phyloP scores from a whole-genome alignment of 1,140 invertebrate species.

The Tetramorium alpestre region DNA sequence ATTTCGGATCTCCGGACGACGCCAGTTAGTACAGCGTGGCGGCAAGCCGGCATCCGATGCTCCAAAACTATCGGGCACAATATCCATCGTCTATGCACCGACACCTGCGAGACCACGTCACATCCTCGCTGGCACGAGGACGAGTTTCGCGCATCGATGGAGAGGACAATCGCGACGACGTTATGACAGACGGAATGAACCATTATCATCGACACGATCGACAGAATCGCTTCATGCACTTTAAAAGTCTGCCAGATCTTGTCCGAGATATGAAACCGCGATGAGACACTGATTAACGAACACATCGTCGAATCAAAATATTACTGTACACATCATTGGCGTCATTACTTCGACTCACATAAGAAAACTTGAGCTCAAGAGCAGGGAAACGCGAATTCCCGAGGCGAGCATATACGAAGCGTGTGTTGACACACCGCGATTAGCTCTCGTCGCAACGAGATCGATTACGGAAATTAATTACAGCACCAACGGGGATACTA shows the following conservation, averaged over 20 bases:
- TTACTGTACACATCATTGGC: not conserved
- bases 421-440: constrained; percentile 32
- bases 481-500: constrained; percentile 17
- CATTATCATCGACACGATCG: constrained; percentile 33
- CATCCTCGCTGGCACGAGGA: constrained; percentile 42
- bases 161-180: not conserved
- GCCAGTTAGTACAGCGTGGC: constrained; percentile 85
- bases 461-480: constrained; percentile 57
- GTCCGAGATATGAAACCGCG: constrained; percentile 64
- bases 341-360: not conserved
- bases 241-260: constrained; percentile 74
- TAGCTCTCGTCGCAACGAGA: constrained; percentile 42
- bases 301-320: not conserved
- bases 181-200: not conserved
- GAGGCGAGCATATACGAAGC: not conserved
- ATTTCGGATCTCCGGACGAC: constrained; percentile 78
- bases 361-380: not conserved
- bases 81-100: constrained; percentile 17
- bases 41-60: constrained; percentile 71
- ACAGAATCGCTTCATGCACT: constrained; percentile 31
- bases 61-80: not conserved
- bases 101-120: constrained; percentile 14
- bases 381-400: not conserved
- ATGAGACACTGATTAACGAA: constrained; percentile 35
- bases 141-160: not conserved